Evolutionary conservation across 1,140 invertebrate species (phyloP).

Genomic region (Drosophila fuyamai): DNA sequence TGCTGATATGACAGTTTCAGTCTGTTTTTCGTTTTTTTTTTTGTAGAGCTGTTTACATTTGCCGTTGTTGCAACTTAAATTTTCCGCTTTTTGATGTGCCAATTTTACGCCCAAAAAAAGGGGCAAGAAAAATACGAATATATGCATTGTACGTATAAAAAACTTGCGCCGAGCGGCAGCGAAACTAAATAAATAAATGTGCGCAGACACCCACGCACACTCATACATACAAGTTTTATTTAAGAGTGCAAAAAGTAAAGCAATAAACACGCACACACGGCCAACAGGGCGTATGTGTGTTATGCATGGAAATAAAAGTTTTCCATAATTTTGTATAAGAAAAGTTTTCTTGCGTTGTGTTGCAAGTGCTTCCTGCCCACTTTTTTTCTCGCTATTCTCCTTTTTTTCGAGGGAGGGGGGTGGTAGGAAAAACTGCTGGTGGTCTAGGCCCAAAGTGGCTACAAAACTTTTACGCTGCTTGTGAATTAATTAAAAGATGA

Average conservation of each 20-base stretch:
- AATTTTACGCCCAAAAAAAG: slow-evolving; percentile 62
- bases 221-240: slow-evolving; percentile 53
- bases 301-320: slow-evolving; percentile 81
- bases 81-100: slow-evolving; percentile 72
- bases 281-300: slow-evolving; percentile 52
- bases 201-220: slow-evolving; percentile 29
- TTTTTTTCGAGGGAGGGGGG: background rate
- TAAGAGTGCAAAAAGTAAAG: slow-evolving; percentile 72
- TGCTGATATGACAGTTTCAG: slow-evolving; percentile 22
- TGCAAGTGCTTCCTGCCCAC: slow-evolving; percentile 71
- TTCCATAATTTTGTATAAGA: slow-evolving; percentile 82
- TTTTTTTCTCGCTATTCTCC: slow-evolving; percentile 10
- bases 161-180: slow-evolving; percentile 58
- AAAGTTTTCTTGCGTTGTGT: slow-evolving; percentile 76
- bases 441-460: slow-evolving; percentile 74
- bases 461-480: slow-evolving; percentile 74
- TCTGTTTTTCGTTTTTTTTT: slow-evolving; percentile 13
- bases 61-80: slow-evolving; percentile 47
- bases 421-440: slow-evolving; percentile 33
- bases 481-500: slow-evolving; percentile 82
- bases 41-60: slow-evolving; percentile 26
- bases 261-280: slow-evolving; percentile 61
- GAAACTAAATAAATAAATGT: slow-evolving; percentile 80
- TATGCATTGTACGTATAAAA: slow-evolving; percentile 12
- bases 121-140: slow-evolving; percentile 11